Base-by-base conservation (phyloP, 2,797 vertebrate genomes). In the Erethizon dorsatum region DNA sequence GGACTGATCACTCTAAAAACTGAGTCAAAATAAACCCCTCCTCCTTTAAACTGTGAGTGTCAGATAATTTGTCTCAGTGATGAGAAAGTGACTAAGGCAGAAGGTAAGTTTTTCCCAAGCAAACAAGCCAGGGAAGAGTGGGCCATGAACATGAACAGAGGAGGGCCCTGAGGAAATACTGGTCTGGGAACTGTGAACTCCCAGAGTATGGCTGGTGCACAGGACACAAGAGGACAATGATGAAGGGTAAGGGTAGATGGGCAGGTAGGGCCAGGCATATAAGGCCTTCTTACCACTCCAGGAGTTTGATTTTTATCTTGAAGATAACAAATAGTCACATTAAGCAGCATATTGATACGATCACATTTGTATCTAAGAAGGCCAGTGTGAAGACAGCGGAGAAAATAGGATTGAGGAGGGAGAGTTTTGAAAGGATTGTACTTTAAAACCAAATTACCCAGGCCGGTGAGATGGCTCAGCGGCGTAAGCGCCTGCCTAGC, bases 171-270 rank as follows among this genome's bases (percentile, higher is more conserved):
- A 5, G 24, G 50, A 73, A 31, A 73, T 0, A 17, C 26, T 17
- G 24, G 15, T 17, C 22, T 31, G 37, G 61, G 69, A 26, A 6
- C 45, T 6, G 24, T 6, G 65, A 59, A 45, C 31, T 61, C 28
- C 71, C 41, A 22, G 65, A n/a, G 14, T 17, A 28, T 0, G 8
- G 15, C 33, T 8, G 12, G 67, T 15, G 13, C 2, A 0, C 0
- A 45, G 3, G 50, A 24, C 33, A 41, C 28, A 17, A 18, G 4
- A 2, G 6, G 13, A 28, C 7, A 13, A 17, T 3, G 18, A 56
- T 13, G 17, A 31, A 47, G 52, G 28, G 50, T 2, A 20, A 61
- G 69, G 59, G 52, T 61, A 22, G 83, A 31, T 37, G 12, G 22
- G 31, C 52, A 69, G 41, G 65, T n/a, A 63, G 26, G 17, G 50